These are phyloP conservation scores for Enteromius argenteus DNA, from an alignment of 2,797 vertebrate species.

Conservation along the genomic window DNA sequence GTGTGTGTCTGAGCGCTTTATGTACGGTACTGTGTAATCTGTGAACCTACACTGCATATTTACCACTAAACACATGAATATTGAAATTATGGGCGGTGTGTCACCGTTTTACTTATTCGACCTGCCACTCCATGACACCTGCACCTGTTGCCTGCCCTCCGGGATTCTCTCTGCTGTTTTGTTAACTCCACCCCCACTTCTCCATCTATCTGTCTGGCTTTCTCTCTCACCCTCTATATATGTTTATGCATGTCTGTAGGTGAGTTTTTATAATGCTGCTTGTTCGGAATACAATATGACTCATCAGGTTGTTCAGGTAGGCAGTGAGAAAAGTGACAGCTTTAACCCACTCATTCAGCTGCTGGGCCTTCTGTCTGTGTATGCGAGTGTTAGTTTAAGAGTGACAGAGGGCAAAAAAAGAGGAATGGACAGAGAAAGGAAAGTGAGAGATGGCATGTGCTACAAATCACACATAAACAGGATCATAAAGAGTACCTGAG, in stretches of 20 bases:
- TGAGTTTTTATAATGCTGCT: slow-evolving; percentile 53
- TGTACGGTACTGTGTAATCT: slow-evolving; percentile 49
- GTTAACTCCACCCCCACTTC: slow-evolving; percentile 41
- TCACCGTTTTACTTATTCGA: slow-evolving; percentile 42
- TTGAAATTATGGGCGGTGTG: slow-evolving; percentile 50
- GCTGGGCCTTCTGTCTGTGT: slow-evolving; percentile 47
- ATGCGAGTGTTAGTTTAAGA: slow-evolving; percentile 31
- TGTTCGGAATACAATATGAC: slow-evolving; percentile 43
- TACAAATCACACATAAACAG: slow-evolving; percentile 19
- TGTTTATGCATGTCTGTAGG: slow-evolving; percentile 51
- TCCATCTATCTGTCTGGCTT: neutral
- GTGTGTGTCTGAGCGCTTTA: slow-evolving; percentile 47
- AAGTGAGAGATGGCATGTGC: slow-evolving; percentile 4
- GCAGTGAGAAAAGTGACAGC: slow-evolving; percentile 49
- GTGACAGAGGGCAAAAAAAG: slow-evolving; percentile 38
- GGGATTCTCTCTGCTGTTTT: slow-evolving; percentile 41
- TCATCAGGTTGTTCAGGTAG: slow-evolving; percentile 56
- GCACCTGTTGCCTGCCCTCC: slow-evolving; percentile 51
- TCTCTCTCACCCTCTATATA: slow-evolving; percentile 27
- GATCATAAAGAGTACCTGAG: slow-evolving; percentile 58
- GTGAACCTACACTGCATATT: slow-evolving; percentile 61
- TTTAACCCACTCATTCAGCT: slow-evolving; percentile 48
- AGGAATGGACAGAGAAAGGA: slow-evolving; percentile 7
- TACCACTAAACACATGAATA: slow-evolving; percentile 58
- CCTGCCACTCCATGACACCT: slow-evolving; percentile 36